Conservation (phyloP, 2,113 vertebrate genomes). For the Toxotes jaculatrix region DNA sequence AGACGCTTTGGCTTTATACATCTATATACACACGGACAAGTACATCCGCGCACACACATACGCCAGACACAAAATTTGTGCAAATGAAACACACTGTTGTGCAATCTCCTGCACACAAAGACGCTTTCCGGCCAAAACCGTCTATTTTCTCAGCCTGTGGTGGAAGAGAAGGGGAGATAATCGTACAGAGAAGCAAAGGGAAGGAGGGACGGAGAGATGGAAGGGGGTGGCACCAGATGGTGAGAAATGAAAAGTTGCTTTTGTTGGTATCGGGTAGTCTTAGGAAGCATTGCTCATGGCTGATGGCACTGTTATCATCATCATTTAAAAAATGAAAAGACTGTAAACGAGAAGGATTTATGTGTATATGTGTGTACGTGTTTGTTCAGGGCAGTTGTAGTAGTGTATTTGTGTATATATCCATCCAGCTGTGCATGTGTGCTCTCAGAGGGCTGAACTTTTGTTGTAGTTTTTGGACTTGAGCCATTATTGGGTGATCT, state of each 20-base stretch:
- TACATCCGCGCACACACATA: conserved; percentile 12
- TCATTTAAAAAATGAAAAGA: neutral
- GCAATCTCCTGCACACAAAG: conserved; percentile 41
- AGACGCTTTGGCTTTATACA: conserved; percentile 30
- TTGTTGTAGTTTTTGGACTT: neutral
- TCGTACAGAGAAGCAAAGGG: conserved; percentile 31
- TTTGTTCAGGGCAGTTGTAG: neutral
- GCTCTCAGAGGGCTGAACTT: neutral
- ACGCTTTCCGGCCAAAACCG: conserved; percentile 29
- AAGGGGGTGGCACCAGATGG: conserved; percentile 28
- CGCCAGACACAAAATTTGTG: conserved; percentile 19
- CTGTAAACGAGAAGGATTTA: neutral
- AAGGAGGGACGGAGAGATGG: conserved; percentile 8
- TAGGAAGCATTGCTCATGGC: neutral
- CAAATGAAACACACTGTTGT: conserved; percentile 41
- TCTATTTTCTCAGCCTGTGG: conserved; percentile 50
- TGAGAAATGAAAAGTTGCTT: conserved; percentile 14
- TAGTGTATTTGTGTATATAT: neutral
- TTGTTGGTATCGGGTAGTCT: neutral
- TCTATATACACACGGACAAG: conserved; percentile 8
- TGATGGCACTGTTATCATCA: neutral
- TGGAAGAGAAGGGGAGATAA: conserved; percentile 49
- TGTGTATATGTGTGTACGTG: neutral
- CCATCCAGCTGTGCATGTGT: conserved; percentile 1
- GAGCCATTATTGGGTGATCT: neutral